Base-by-base conservation (phyloP, 2,888 invertebrate species). In the Oxycera nigricornis region DNA sequence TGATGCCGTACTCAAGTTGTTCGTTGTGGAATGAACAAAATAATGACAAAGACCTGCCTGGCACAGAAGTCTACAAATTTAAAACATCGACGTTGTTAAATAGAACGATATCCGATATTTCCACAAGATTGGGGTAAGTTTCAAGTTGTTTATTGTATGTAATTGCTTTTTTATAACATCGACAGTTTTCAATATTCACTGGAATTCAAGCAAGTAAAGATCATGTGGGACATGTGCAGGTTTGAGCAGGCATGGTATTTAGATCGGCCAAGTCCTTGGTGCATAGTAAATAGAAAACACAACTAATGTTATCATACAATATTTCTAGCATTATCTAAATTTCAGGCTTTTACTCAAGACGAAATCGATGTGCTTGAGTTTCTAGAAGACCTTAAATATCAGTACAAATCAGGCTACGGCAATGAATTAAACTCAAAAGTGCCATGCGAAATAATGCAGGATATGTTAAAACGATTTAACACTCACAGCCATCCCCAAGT, bases 231-330 rank as follows among this genome's bases (percentile, higher is more conserved):
- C 77, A 90, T 92, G 87, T 95, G 95, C 80, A 88, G 94, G 1
- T 94, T 91, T 82, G 91, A 94, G 79, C 94, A 93, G 82, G 92
- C 94, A 0, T 93, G 93, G 92, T 88, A 90, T 68, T 87, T 92
- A 76, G 81, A 87, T 78, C 82, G 88, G 80, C 84, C 87, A 80
- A 92, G 94, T 1, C 87, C 92, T 0, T 95, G 94, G 94, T 95
- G 95, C 81, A 88, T 91, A 30, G 89, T 89, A 78, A 87, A 88
- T 86, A 31, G 17, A 52, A 52, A 9, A 2, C 22, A 35, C 1
- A 17, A 20, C 17, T 17, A 52, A 2, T 57, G 1, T 26, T 57
- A 26, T 11, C 4, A 24, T 22, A 57, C 11, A n/a, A 24, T 6
- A 9, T n/a, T 24, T 46, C 20, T 41, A 11, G 7, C 31, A 0